These are phyloP conservation scores for Columba guinea DNA, from an alignment of 2,797 vertebrate genomes.

Conservation along the genomic window DNA sequence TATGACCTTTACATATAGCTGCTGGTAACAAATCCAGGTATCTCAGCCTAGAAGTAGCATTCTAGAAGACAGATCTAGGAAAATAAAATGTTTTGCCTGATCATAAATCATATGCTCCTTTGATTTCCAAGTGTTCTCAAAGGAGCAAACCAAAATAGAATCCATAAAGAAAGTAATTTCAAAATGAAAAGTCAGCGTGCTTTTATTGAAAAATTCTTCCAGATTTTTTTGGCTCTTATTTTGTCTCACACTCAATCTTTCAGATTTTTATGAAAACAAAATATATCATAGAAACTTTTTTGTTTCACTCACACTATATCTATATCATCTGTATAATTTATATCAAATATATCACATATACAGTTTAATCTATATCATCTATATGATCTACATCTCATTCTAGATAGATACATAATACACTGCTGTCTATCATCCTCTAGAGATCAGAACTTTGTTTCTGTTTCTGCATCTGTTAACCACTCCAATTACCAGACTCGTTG, in stretches of 20 bases:
- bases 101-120: not conserved
- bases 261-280: not conserved
- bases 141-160: not conserved
- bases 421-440: not conserved
- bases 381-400: not conserved
- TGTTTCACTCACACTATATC: not conserved
- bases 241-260: not conserved
- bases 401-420: not conserved
- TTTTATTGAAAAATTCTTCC: not conserved
- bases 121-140: not conserved
- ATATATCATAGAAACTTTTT: not conserved
- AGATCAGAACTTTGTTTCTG: not conserved
- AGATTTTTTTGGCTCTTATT: not conserved
- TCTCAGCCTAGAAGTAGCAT: not conserved
- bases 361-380: not conserved
- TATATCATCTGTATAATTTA: not conserved
- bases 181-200: not conserved
- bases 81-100: not conserved
- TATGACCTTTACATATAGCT: not conserved
- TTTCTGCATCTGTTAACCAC: not conserved
- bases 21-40: not conserved
- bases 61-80: not conserved
- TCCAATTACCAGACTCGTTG: not conserved
- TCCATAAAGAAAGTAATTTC: not conserved
- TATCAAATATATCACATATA: not conserved